Conservation (phyloP, 1,140 invertebrate species). For the Diorhabda carinulata region DNA sequence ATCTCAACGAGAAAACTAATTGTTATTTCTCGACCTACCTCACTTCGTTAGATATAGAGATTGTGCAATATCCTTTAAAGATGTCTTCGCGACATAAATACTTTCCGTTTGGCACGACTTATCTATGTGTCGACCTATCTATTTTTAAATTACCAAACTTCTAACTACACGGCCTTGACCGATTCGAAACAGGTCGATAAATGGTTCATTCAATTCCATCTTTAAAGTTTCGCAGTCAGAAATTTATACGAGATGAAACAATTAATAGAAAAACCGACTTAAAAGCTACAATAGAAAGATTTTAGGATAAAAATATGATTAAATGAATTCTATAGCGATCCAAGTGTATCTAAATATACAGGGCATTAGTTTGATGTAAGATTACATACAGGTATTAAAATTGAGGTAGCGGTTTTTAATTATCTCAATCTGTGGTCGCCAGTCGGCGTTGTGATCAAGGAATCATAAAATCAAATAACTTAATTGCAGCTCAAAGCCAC, state of each 20-base stretch:
- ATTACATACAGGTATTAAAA: too few relatives aligned
- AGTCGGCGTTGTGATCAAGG: too few relatives aligned
- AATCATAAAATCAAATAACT: too few relatives aligned
- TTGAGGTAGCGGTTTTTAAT: too few relatives aligned
- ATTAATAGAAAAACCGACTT: background rate
- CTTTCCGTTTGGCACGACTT: background rate
- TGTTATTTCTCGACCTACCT: background rate
- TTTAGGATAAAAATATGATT: too few relatives aligned
- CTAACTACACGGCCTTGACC: background rate
- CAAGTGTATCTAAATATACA: background rate
- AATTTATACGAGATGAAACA: background rate
- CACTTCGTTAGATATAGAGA: background rate
- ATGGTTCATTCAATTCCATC: background rate
- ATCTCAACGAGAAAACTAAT: background rate
- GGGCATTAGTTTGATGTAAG: background rate
- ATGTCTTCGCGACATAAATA: constrained; percentile 2
- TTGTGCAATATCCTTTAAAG: background rate
- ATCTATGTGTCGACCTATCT: background rate
- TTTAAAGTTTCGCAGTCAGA: background rate
- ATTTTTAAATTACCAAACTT: constrained; percentile 3
- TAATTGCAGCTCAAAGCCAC: too few relatives aligned
- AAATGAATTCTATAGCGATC: background rate
- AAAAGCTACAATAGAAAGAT: background rate
- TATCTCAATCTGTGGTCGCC: too few relatives aligned
- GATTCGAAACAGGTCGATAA: background rate